Evolutionary conservation across 2,888 invertebrate genomes (phyloP), one percentile per base, ranked within the genome.

Genomic region (Lepidocyrtoides sp.): DNA sequence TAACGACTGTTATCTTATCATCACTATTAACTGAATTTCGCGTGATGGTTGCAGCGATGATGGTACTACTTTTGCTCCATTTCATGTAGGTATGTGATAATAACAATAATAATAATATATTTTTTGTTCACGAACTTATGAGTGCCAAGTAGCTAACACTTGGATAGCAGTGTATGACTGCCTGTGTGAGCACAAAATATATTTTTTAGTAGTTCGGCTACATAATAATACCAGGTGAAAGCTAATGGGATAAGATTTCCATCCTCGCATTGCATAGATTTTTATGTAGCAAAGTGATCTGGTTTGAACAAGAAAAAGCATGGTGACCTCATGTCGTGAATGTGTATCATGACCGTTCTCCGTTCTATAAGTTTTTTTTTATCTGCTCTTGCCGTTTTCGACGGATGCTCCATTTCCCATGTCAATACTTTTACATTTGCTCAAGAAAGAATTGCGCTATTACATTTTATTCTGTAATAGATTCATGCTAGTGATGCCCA

Each of bases 381-480:
- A 96, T 98, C 98, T 95, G 98, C 98, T 96, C 23, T 0, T 66
- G 7, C 29, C 20, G 2, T 66, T 36, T 44, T 83, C 75, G 10
- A 26, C 23, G 48, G 14, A 41, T 23, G 51, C 8, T 32, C 75
- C 48, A 51, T 48, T 77, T 77, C 51, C 17, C 75, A 48, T 77
- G 23, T 44, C 29, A 66, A n/a, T 69, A 17, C 41, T 48, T 48
- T 36, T 41, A 69, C 17, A 17, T 5, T 8, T 54, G 26, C 2
- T 51, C 23, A 77, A 77, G 23, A 29, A 51, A 17, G 32, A 79
- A 79, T 77, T 32, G 77, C 26, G 60, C 10, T 72, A n/a, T 51
- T 77, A 14, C 20, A 63, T 82, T 83, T 44, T 69, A 98, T 98
- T 95, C 98, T 98, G 96, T 98, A 98, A 95, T 97, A 98, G 96